Evolutionary conservation across 2,888 invertebrate genomes (phyloP).

Genomic region (Caenorhabditis virilis): DNA sequence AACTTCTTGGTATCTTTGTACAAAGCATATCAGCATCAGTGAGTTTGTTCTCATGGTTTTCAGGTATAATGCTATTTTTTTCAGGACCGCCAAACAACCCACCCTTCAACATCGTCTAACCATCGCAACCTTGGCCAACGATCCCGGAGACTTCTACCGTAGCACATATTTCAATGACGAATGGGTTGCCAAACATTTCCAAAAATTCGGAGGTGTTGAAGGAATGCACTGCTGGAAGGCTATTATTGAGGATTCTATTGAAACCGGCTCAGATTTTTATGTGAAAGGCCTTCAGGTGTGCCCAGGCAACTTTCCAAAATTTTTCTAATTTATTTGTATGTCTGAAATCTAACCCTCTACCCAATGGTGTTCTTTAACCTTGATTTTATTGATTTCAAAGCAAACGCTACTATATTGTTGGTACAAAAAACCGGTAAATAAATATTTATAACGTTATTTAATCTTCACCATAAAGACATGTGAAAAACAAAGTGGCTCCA

Average conservation of each 20-base stretch:
- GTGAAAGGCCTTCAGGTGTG: constrained; percentile 25
- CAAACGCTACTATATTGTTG: too few species aligned
- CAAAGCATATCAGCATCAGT: constrained; percentile 43
- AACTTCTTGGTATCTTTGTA: constrained; percentile 53
- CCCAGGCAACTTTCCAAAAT: constrained; percentile 6
- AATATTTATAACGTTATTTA: too few species aligned
- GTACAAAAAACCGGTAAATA: too few species aligned
- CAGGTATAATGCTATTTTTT: too few species aligned
- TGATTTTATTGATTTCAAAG: too few species aligned
- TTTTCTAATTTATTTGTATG: not conserved
- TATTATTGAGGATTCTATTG: constrained; percentile 41
- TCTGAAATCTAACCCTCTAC: not conserved
- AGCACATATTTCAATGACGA: constrained; percentile 45
- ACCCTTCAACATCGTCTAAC: constrained; percentile 28
- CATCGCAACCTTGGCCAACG: constrained; percentile 44
- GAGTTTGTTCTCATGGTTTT: too few species aligned
- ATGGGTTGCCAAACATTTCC: constrained; percentile 44
- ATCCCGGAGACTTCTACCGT: constrained; percentile 51
- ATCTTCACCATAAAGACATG: too few species aligned
- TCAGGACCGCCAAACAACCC: too few species aligned
- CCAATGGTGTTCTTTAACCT: too few species aligned
- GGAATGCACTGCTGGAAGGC: constrained; percentile 48
- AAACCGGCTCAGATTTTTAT: constrained; percentile 42
- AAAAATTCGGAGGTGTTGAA: constrained; percentile 37
- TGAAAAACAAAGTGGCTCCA: too few species aligned